These are phyloP conservation scores for Ormyrus labotus DNA, from an alignment of 2,888 invertebrate species.

Conservation along the genomic window DNA sequence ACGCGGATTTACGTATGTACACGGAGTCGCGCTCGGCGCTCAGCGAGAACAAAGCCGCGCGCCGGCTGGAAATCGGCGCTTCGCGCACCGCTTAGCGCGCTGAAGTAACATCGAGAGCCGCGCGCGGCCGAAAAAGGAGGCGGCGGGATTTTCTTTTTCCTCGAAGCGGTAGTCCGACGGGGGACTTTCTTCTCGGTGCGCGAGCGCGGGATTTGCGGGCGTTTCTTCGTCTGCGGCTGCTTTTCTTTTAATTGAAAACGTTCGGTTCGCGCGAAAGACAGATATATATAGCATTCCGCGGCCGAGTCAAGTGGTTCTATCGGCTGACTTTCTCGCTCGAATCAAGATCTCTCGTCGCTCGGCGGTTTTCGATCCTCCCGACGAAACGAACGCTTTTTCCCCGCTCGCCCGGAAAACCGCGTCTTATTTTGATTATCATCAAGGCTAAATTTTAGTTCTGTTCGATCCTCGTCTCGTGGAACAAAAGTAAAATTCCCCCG, in stretches of 20 bases:
- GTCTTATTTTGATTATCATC: too few relatives aligned
- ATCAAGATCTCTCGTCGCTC: not conserved
- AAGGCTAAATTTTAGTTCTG: not conserved
- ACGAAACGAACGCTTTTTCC: not conserved
- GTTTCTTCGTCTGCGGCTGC: not conserved
- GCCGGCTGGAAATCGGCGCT: conserved; percentile 10
- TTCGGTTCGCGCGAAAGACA: conserved; percentile 15
- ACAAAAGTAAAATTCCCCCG: not conserved
- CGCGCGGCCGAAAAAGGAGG: conserved; percentile 18
- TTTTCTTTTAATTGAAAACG: conserved; percentile 12
- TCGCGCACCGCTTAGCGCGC: not conserved
- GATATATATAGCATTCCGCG: not conserved
- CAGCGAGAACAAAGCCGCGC: too few relatives aligned
- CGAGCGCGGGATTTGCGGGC: not conserved
- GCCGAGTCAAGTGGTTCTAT: conserved; percentile 1
- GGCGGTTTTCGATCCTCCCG: not conserved
- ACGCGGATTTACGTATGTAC: too few relatives aligned
- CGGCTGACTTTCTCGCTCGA: conserved; percentile 15
- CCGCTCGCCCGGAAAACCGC: not conserved
- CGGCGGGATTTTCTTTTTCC: not conserved
- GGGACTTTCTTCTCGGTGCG: conserved; percentile 43
- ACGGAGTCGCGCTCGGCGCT: not conserved
- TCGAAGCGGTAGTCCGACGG: not conserved
- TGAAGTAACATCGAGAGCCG: conserved; percentile 27
- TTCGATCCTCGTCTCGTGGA: not conserved